A percentile compares a stretch with the other conserved stretches of the same genome.
Evolutionary conservation across 92 coral and sea anemone genomes (phyloP).

Genomic region (Zoanthus sociatus): DNA sequence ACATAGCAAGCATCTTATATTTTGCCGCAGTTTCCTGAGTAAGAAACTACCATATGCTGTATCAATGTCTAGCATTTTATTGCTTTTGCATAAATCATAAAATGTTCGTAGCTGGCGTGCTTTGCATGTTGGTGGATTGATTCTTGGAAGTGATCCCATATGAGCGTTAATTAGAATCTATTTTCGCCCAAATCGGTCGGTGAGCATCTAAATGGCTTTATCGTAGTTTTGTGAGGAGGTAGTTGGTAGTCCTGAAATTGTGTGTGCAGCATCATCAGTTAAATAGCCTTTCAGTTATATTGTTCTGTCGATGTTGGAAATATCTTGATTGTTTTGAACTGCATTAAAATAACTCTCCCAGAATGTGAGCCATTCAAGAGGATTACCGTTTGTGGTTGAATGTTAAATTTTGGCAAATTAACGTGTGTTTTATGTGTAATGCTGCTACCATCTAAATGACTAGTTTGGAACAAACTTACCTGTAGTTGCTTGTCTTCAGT

Average conservation of each 20-base stretch:
- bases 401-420: neutral
- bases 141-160: neutral
- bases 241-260: constrained; percentile 9
- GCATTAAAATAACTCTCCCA: neutral
- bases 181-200: neutral
- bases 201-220: neutral
- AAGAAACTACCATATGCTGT: no score
- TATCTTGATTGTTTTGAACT: neutral
- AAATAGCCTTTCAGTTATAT: neutral
- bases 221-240: neutral
- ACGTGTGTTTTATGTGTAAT: neutral
- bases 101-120: no score
- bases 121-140: neutral
- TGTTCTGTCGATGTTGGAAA: neutral
- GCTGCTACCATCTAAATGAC: neutral
- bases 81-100: neutral
- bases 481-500: neutral
- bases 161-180: neutral
- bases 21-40: no score
- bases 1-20: no score
- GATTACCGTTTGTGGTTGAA: neutral
- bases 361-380: neutral
- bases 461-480: neutral
- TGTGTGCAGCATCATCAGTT: neutral
- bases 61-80: no score